Evolutionary conservation across 2,113 vertebrate species (phyloP).

Genomic region (Pyrgilauda ruficollis): DNA sequence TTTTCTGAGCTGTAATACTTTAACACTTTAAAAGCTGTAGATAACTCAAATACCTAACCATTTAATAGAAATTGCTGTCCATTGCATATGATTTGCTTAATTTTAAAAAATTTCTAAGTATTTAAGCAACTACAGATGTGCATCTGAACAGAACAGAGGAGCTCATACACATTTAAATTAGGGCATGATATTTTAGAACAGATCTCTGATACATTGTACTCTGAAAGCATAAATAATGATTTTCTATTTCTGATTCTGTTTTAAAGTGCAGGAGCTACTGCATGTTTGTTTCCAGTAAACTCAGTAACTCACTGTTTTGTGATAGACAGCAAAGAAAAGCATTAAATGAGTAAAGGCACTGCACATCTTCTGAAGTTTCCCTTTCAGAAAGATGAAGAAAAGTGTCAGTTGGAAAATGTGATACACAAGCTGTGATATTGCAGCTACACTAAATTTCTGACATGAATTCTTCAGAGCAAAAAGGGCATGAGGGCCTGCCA

Average conservation of each 20-base stretch:
- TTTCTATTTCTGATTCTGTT: neutral
- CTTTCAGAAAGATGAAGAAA: neutral
- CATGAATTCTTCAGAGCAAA: neutral
- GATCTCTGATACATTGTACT: neutral
- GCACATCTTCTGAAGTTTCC: neutral
- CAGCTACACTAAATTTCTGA: neutral
- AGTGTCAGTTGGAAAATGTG: neutral
- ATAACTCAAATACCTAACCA: neutral
- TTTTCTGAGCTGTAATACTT: neutral
- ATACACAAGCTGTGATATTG: neutral
- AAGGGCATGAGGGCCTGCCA: fast-evolving
- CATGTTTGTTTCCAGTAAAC: neutral
- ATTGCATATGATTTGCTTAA: neutral
- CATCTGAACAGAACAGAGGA: neutral
- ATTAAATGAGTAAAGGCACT: neutral
- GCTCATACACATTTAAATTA: neutral
- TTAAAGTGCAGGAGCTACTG: neutral
- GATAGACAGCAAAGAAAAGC: neutral
- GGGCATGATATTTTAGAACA: neutral
- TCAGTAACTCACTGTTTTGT: neutral
- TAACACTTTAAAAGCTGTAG: neutral
- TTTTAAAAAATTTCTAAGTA: neutral
- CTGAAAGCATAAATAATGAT: neutral
- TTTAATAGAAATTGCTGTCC: neutral
- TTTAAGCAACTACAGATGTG: neutral